phyloP scores from a whole-genome alignment of 2,888 invertebrate species.

The Agonum fuliginosum region DNA sequence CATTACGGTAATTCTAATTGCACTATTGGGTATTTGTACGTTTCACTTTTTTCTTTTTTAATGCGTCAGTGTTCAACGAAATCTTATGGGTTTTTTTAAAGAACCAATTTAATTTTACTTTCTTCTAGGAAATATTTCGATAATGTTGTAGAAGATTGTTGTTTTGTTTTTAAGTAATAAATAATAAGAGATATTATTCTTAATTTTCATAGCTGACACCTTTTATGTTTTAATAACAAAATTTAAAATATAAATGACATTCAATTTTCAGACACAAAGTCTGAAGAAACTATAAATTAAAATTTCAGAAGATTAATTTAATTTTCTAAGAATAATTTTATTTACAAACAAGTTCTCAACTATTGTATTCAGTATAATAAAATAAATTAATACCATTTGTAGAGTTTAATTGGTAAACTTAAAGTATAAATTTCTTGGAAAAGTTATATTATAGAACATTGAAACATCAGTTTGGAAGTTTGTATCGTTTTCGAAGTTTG shows the following conservation, averaged over 20 bases:
- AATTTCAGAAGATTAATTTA: too few species aligned
- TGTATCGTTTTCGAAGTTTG: constrained; percentile 18
- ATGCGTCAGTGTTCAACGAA: background rate
- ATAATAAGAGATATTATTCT: too few species aligned
- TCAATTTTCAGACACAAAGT: too few species aligned
- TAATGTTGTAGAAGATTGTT: too few species aligned
- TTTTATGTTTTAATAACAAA: too few species aligned
- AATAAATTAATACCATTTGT: background rate
- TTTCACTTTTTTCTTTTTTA: constrained; percentile 2
- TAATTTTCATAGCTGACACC: too few species aligned
- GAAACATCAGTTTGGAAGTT: background rate
- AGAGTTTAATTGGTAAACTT: constrained; percentile 1
- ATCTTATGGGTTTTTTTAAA: too few species aligned
- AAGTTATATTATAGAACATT: constrained; percentile 4
- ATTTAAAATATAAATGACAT: too few species aligned
- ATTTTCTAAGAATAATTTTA: background rate
- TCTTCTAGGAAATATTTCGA: too few species aligned
- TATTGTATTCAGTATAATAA: background rate
- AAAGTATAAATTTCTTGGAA: background rate
- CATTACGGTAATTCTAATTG: constrained; percentile 28
- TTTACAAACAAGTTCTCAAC: background rate
- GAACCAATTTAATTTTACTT: background rate
- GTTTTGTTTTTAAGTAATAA: too few species aligned
- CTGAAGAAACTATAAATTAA: too few species aligned
- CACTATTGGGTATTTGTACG: background rate